Conservation (phyloP, 2,888 invertebrate species). For the Euproctis similis region DNA sequence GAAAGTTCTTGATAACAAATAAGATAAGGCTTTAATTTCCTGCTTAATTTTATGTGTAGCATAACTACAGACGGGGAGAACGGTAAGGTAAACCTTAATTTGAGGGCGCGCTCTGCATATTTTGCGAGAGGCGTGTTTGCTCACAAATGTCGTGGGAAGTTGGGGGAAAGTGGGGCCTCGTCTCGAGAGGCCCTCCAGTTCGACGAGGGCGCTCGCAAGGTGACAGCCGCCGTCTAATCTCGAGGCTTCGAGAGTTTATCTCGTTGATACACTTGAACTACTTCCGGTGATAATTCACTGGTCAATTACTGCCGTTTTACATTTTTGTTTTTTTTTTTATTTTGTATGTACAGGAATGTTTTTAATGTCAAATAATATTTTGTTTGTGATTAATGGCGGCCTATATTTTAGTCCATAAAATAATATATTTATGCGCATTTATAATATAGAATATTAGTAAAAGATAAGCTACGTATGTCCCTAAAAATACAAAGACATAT, state of each 20-base stretch:
- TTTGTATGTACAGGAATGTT: neutral
- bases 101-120: slow-evolving; percentile 47
- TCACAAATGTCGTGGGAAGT: slow-evolving; percentile 44
- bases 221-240: slow-evolving; percentile 65
- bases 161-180: slow-evolving; percentile 43
- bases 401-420: too few species aligned
- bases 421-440: too few species aligned
- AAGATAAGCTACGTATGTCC: too few species aligned
- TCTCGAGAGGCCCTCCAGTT: slow-evolving; percentile 53
- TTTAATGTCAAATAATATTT: too few species aligned
- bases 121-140: slow-evolving; percentile 56
- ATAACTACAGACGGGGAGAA: slow-evolving; percentile 19
- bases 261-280: slow-evolving; percentile 39
- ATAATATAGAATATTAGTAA: too few species aligned
- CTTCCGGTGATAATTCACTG: slow-evolving; percentile 27
- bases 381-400: too few species aligned
- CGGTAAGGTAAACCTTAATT: slow-evolving; percentile 29
- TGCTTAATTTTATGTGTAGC: slow-evolving; percentile 19
- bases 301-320: slow-evolving; percentile 25
- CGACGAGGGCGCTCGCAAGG: slow-evolving; percentile 46
- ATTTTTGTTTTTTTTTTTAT: too few species aligned
- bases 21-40: slow-evolving; percentile 9
- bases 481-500: too few species aligned
- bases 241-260: slow-evolving; percentile 46
- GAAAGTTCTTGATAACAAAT: slow-evolving; percentile 7